Evolutionary conservation across 2,797 vertebrate genomes (phyloP), one percentile per base, ranked within the genome.

Genomic region (Sebastes iracundus): DNA sequence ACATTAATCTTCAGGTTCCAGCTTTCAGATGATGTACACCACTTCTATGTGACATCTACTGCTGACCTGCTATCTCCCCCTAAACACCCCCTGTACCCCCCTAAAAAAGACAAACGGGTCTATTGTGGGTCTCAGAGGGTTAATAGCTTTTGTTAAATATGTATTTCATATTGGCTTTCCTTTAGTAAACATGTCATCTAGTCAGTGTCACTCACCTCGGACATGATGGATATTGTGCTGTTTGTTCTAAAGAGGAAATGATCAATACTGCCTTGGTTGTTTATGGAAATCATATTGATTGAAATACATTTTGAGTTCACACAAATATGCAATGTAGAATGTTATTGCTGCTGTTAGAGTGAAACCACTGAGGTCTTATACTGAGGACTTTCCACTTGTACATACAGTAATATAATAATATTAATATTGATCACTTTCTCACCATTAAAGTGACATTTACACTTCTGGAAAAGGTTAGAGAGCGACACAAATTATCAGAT

Each of bases 211-310:
- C 74, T 63, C 38, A 72, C 49, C 38, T n/a, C 14, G 58, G 38
- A 85, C 25, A 38, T 49, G 56, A 72, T 71, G 25, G 22, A 73
- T 20, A 46, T 18, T 46, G 14, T 42, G 38, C 38, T 42, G 42
- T 46, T 46, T 46, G 42, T 46, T 46, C 42, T 46, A 16, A 46
- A 46, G 16, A 46, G 14, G 42, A 46, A 46, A 18, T 7, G 42
- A 46, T 46, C 42, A 16, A 16, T 46, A 20, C 46, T 52, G 46
- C 46, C 20, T 9, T n/a, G 20, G 46, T 52, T 52, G 46, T 52
- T 52, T 52, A 63, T 63, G 71, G 23, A 81, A 71, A 67, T 72
- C 25, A 46, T 28, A 75, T 75, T 49, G 61, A 83, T 38, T 59
- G n/a, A 64, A 62, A 35, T 2, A 3, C 58, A 42, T 71, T 75